Evolutionary conservation across 2,113 vertebrate genomes (phyloP), one percentile per base, ranked within the genome.

Genomic region (Dinomys branickii): DNA sequence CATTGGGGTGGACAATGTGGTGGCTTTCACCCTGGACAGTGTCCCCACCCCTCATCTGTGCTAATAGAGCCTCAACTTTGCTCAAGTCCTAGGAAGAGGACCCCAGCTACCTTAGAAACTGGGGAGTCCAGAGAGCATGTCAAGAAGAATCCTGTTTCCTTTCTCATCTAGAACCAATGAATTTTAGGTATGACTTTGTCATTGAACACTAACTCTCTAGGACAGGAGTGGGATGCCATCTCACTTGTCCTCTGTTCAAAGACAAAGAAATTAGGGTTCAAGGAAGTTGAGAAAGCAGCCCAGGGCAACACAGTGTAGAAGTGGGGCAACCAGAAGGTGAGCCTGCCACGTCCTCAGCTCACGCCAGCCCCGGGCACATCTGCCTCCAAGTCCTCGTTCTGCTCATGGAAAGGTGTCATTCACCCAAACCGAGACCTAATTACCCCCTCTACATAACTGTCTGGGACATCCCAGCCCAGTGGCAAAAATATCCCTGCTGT

Each of bases 401-500:
- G 10, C 28, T 82, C 14, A 4, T 85, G 77, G 69, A 63, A 85
- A 78, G 14, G 50, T 30, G 50, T 77, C 63, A 28, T 61, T 95
- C 52, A 90, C 11, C 44, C 35, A 47, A 82, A 86, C 16, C 54
- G 77, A 84, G 73, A 41, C 69, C 19, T 85, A 94, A 92, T 87
- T 87, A 92, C 7, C 52, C 41, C 58, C 73, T 93, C 38, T 58
- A 65, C 73, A 94, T n/a, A 75, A 92, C 52, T 9, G 67, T 86
- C 65, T 67, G 19, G 52, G 44, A 78, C 56, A 24, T 77, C 61
- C 75, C 33, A 73, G 33, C 41, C 28, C 50, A 92, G 54, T 35
- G 35, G 50, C 71, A 94, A 88, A 85, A 96, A 63, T 69, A 91
- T 13, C 33, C 33, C 9, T 85, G 24, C 38, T 96, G 44, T 65